A percentile compares a stretch with the other conserved stretches of the same genome.
Conservation (phyloP, 2,888 invertebrate species). For the Acleris laterana region DNA sequence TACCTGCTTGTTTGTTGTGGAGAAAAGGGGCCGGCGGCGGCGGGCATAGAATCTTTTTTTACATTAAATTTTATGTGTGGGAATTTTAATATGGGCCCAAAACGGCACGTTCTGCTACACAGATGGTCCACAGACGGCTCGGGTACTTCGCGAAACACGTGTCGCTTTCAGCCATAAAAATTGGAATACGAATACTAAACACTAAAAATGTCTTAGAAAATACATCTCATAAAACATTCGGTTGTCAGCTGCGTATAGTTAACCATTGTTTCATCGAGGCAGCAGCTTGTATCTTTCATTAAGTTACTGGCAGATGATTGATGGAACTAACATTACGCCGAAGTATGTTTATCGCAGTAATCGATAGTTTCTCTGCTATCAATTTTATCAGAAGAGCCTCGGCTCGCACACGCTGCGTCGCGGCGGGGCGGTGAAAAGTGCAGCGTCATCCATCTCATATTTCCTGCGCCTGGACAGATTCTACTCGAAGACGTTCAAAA, state of each 20-base stretch:
- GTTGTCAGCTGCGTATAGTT: slow-evolving; percentile 48
- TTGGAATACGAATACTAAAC: slow-evolving; percentile 47
- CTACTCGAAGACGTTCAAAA: slow-evolving; percentile 73
- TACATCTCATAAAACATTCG: slow-evolving; percentile 43
- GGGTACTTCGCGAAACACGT: slow-evolving; percentile 74
- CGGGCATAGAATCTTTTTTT: slow-evolving; percentile 72
- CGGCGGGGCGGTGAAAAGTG: slow-evolving; percentile 56
- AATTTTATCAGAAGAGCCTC: slow-evolving; percentile 67
- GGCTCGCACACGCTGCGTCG: slow-evolving; percentile 52
- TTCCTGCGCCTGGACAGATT: slow-evolving; percentile 60
- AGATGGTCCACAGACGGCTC: slow-evolving; percentile 76
- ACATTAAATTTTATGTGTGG: slow-evolving; percentile 80
- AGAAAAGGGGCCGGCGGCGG: slow-evolving; percentile 72
- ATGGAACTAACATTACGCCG: slow-evolving; percentile 66
- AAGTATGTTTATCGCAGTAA: slow-evolving; percentile 74
- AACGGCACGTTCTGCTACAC: slow-evolving; percentile 80
- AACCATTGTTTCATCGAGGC: slow-evolving; percentile 62
- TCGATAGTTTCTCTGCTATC: slow-evolving; percentile 71
- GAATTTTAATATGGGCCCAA: slow-evolving; percentile 78
- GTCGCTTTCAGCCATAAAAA: slow-evolving; percentile 63
- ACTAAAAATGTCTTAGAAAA: slow-evolving; percentile 47
- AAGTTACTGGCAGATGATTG: slow-evolving; percentile 73
- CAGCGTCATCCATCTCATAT: slow-evolving; percentile 73
- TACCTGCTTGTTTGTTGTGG: slow-evolving; percentile 83
- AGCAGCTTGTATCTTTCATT: slow-evolving; percentile 67